phyloP scores from a whole-genome alignment of 2,888 invertebrate genomes.

The Arrhopalites spinosus region DNA sequence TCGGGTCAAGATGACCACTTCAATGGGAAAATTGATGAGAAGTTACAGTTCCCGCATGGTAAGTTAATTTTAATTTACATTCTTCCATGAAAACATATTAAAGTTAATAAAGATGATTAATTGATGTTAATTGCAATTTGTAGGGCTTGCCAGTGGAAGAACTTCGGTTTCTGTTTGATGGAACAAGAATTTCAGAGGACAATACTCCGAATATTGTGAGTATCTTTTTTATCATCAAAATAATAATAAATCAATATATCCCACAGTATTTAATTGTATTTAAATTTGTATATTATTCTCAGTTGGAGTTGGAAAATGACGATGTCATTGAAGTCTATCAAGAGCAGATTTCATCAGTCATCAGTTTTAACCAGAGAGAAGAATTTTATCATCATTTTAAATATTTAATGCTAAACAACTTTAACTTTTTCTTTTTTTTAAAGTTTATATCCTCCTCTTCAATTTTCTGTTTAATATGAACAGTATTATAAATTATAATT shows the following conservation, averaged over 20 bases:
- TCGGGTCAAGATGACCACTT: not conserved
- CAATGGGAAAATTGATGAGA: not conserved
- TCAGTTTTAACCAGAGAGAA: no score
- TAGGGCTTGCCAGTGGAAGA: not conserved
- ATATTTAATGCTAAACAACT: no score
- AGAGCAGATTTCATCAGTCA: no score
- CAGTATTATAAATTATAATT: no score
- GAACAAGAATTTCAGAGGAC: not conserved
- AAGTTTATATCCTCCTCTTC: no score
- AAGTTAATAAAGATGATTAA: no score
- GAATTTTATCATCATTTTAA: no score
- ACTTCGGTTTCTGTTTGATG: not conserved
- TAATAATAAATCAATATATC: not conserved
- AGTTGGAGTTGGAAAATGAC: not conserved
- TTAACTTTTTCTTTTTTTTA: no score
- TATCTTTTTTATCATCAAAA: not conserved
- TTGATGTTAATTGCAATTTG: no score
- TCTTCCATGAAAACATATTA: no score
- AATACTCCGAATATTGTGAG: not conserved
- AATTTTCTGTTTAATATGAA: no score
- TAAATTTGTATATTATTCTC: not conserved
- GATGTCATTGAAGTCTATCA: not conserved
- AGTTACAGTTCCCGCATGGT: not conserved
- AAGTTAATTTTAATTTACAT: no score
- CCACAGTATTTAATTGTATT: not conserved